phyloP scores from a whole-genome alignment of 2,888 invertebrate species.

The Endomychus coccineus region DNA sequence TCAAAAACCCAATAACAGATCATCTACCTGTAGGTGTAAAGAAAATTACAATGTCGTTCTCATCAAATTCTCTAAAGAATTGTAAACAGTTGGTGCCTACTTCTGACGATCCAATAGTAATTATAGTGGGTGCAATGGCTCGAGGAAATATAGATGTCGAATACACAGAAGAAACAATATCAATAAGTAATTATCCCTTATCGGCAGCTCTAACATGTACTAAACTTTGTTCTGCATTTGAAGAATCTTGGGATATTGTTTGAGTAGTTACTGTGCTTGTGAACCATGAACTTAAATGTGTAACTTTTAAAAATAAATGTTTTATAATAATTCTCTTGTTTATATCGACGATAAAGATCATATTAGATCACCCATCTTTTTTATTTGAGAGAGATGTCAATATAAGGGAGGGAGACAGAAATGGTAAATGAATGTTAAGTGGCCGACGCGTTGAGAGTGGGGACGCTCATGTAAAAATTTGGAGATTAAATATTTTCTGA shows the following conservation, averaged over 20 bases:
- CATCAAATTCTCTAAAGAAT: slow-evolving; percentile 61
- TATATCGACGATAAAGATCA: too few species aligned
- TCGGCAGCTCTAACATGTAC: slow-evolving; percentile 95
- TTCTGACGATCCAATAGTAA: slow-evolving; percentile 73
- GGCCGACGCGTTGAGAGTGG: too few species aligned
- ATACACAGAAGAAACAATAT: slow-evolving; percentile 83
- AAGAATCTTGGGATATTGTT: slow-evolving; percentile 82
- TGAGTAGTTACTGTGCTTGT: too few species aligned
- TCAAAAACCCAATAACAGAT: slow-evolving; percentile 91
- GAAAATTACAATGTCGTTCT: slow-evolving; percentile 86
- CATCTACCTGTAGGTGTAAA: slow-evolving; percentile 91
- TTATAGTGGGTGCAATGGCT: slow-evolving; percentile 96
- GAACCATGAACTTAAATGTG: too few species aligned
- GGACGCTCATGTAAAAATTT: too few species aligned
- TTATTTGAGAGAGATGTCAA: too few species aligned
- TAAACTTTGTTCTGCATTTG: slow-evolving; percentile 90
- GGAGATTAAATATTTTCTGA: too few species aligned
- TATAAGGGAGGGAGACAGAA: too few species aligned
- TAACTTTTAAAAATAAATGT: too few species aligned
- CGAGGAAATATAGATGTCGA: slow-evolving; percentile 86
- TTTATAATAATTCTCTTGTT: too few species aligned
- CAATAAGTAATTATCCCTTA: slow-evolving; percentile 93
- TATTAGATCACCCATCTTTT: too few species aligned
- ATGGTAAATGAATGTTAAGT: too few species aligned
- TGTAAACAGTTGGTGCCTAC: slow-evolving; percentile 72